Conservation (phyloP, 2,888 invertebrate genomes). For the Cantharis rufa region DNA sequence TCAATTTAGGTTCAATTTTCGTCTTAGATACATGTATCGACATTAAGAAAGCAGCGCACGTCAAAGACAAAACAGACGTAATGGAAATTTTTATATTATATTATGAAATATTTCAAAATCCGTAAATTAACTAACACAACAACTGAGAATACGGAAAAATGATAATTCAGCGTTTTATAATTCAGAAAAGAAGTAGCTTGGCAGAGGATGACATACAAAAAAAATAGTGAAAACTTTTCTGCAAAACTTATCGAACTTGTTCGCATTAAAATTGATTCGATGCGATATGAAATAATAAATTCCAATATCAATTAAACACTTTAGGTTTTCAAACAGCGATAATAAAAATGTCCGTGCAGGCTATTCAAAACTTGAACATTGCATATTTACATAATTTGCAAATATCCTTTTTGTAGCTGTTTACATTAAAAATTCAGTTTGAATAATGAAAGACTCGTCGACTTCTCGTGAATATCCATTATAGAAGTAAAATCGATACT, state of each 20-base stretch:
- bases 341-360: neutral
- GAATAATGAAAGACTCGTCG: constrained; percentile 10
- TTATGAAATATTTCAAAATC: neutral
- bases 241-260: neutral
- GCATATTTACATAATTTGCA: neutral
- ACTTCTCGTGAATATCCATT: neutral
- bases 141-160: neutral
- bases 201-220: neutral
- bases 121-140: neutral
- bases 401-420: neutral
- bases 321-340: neutral
- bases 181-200: neutral
- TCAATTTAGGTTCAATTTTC: constrained; percentile 14
- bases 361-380: neutral
- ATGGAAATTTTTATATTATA: neutral
- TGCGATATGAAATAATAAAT: neutral
- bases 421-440: neutral
- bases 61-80: neutral
- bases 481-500: constrained; percentile 39
- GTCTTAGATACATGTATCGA: neutral
- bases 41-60: neutral
- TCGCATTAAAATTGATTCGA: neutral
- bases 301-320: neutral
- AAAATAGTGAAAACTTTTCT: neutral
- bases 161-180: neutral